These are phyloP conservation scores for Machimus rusticus DNA, from an alignment of 2,888 invertebrate genomes.

Conservation along the genomic window DNA sequence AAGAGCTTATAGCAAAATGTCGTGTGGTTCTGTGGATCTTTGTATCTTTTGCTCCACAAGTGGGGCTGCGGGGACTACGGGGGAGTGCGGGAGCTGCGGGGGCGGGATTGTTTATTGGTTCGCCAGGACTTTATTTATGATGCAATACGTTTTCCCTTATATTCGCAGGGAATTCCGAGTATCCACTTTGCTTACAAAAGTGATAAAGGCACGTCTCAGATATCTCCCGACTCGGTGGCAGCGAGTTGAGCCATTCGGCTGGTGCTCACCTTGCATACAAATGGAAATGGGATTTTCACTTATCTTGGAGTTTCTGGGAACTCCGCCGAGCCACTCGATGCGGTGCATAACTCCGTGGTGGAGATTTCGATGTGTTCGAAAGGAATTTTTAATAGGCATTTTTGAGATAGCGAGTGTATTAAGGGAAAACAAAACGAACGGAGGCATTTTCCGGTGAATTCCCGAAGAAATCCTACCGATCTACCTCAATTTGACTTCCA, in stretches of 20 bases:
- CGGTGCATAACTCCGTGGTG: background rate
- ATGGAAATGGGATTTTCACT: background rate
- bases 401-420: background rate
- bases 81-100: background rate
- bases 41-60: background rate
- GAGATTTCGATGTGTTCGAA: background rate
- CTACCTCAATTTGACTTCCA: too few species aligned
- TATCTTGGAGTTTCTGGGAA: background rate
- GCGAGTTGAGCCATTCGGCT: background rate
- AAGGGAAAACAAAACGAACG: background rate
- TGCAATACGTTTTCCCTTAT: background rate
- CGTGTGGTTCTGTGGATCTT: background rate
- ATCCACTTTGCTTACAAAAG: background rate
- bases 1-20: background rate
- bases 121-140: background rate
- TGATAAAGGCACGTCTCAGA: background rate
- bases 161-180: background rate
- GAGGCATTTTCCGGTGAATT: background rate
- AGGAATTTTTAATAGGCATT: background rate
- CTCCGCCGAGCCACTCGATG: background rate
- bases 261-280: background rate
- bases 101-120: background rate
- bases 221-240: background rate
- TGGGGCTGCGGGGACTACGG: background rate
- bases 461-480: background rate